A percentile compares a stretch with the other conserved stretches of the same genome.
These are phyloP conservation scores for Egretta garzetta DNA, from an alignment of 2,113 vertebrate species.

Conservation along the genomic window DNA sequence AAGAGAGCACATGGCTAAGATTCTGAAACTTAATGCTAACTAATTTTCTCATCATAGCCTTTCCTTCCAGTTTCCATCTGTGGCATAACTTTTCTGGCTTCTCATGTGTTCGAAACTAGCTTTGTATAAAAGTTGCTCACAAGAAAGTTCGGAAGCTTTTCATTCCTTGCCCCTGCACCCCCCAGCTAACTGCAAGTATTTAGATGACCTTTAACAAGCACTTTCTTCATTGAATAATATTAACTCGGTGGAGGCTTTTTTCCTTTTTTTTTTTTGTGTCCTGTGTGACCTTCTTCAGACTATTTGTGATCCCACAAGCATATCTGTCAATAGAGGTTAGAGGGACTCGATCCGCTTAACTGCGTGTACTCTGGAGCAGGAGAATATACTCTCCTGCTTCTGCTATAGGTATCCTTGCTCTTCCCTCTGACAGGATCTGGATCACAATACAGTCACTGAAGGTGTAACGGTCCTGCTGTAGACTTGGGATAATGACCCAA, in stretches of 20 bases:
- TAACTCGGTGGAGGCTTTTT: neutral
- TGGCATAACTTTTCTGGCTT: neutral
- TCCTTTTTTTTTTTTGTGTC: neutral
- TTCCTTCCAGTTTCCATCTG: neutral
- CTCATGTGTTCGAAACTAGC: neutral
- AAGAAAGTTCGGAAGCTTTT: neutral
- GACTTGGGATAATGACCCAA: neutral
- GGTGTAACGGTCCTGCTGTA: neutral
- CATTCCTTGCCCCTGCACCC: neutral
- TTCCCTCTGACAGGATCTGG: neutral
- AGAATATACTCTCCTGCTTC: neutral
- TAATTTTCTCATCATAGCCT: neutral
- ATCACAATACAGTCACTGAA: neutral
- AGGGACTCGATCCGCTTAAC: neutral
- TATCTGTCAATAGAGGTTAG: neutral
- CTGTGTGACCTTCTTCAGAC: neutral
- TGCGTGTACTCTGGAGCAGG: neutral
- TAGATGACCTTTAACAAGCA: neutral
- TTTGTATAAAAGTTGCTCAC: neutral
- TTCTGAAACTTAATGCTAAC: neutral
- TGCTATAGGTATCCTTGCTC: neutral
- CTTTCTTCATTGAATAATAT: neutral
- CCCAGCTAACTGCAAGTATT: neutral
- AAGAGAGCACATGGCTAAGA: neutral
- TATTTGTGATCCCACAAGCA: neutral